These are phyloP conservation scores for Dendrocincla tyrannina DNA, from an alignment of 2,797 vertebrate species.

Conservation along the genomic window DNA sequence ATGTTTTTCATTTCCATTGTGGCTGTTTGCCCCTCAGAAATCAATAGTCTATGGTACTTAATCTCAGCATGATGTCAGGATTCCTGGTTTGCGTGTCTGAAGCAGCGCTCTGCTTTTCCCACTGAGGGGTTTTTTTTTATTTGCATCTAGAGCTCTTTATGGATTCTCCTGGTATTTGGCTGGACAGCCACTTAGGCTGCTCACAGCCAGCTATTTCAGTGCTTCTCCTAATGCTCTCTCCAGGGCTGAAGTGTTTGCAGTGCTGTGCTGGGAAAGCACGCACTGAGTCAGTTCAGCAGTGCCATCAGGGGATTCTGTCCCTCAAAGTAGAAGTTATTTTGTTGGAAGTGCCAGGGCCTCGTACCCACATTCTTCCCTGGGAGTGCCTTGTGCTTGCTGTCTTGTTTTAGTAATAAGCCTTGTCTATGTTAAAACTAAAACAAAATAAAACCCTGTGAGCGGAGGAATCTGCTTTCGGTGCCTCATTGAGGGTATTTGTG, in stretches of 20 bases:
- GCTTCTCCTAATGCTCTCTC: neutral
- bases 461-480: neutral
- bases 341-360: neutral
- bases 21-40: neutral
- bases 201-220: neutral
- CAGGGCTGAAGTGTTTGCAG: neutral
- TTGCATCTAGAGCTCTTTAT: neutral
- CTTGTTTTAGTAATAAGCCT: neutral
- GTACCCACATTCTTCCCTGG: neutral
- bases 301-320: neutral
- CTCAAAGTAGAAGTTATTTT: neutral
- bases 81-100: neutral
- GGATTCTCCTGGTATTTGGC: neutral
- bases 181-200: neutral
- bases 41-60: neutral
- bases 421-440: neutral
- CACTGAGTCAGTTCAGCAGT: accelerated
- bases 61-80: neutral
- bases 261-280: neutral
- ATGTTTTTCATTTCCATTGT: accelerated
- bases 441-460: accelerated
- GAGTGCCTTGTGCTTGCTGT: neutral
- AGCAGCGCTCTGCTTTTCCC: neutral
- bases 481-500: accelerated
- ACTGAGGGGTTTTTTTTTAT: neutral